Evolutionary conservation across 2,797 vertebrate species (phyloP), one percentile per base, ranked within the genome.

Genomic region (Ibycter americanus): DNA sequence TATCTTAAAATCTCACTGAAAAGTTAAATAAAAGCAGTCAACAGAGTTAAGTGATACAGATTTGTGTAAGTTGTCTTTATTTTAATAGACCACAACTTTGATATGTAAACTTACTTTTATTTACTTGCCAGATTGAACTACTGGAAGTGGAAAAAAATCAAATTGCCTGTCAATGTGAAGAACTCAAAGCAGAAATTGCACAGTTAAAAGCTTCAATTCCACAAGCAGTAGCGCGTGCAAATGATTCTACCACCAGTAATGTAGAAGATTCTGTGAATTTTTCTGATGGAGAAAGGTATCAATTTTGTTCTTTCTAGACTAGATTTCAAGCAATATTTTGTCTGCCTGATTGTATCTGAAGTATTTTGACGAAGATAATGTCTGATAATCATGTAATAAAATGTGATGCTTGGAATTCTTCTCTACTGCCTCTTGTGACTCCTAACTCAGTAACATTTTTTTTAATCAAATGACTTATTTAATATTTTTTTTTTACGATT

Each of bases 121-220:
- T 93, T 81, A 38, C 29, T 81, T 94, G 67, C 82, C 96, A 99
- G 99, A 61, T 99, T 97, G 97, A 98, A 56, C 94, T 92, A 42
- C 73, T 99, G 11, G 97, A 99, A 97, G 67, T 96, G 91, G 98
- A 99, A 93, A 99, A 98, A 84, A 97, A 90, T 29, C 97, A 96
- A 52, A 96, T 99, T 80, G 95, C 91, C 21, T 97, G 96, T 61
- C 93, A 98, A 29, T 98, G 98, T 94, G 98, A 98, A 95, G 98
- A 98, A 70, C 96, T 98, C 31, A 98, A 98, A 97, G 96, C 90
- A 88, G 97, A 98, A 95, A 97, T 98, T 9, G 97, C 99, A 56
- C 97, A 98, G 83, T 96, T 99, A 91, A 98, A 98, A 96, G 89
- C 97, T 97, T 95, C 98, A 87, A 91, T 97, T 98, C 96, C 97